These are phyloP conservation scores for Thereuonema tuberculata DNA, from an alignment of 1,140 invertebrate species.

Conservation along the genomic window DNA sequence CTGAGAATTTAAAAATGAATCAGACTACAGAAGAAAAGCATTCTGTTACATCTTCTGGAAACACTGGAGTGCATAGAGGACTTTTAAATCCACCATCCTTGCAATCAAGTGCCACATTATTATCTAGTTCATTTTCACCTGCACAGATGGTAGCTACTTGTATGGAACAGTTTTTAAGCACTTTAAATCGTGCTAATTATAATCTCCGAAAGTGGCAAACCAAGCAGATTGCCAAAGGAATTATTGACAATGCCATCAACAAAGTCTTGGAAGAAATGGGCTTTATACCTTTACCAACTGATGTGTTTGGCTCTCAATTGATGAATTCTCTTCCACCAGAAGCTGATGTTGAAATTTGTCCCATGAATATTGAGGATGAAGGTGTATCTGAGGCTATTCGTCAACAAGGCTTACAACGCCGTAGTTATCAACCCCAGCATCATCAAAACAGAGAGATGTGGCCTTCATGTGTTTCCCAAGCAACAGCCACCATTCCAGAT, in stretches of 20 bases:
- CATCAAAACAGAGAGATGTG: not conserved
- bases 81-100: not conserved
- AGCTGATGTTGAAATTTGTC: constrained; percentile 17
- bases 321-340: constrained; percentile 19
- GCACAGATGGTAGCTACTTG: not conserved
- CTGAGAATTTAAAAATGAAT: not conserved
- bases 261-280: constrained; percentile 47
- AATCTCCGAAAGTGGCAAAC: constrained; percentile 44
- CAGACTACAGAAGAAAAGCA: not conserved
- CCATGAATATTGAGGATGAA: constrained; percentile 45
- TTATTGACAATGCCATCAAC: constrained; percentile 56
- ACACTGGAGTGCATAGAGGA: not conserved
- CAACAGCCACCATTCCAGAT: not conserved
- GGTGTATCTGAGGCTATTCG: constrained; percentile 48
- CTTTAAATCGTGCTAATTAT: constrained; percentile 2
- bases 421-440: not conserved
- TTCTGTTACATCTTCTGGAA: not conserved
- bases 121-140: not conserved
- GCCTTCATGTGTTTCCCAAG: too few relatives aligned
- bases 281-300: constrained; percentile 34
- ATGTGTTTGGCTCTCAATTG: constrained; percentile 36
- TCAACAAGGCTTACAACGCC: constrained; percentile 40
- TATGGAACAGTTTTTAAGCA: not conserved
- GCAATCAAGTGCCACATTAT: not conserved
- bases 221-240: constrained; percentile 50